Evolutionary conservation across 2,888 invertebrate genomes (phyloP), one percentile per base, ranked within the genome.

Genomic region (Orthonychiurus folsomi): DNA sequence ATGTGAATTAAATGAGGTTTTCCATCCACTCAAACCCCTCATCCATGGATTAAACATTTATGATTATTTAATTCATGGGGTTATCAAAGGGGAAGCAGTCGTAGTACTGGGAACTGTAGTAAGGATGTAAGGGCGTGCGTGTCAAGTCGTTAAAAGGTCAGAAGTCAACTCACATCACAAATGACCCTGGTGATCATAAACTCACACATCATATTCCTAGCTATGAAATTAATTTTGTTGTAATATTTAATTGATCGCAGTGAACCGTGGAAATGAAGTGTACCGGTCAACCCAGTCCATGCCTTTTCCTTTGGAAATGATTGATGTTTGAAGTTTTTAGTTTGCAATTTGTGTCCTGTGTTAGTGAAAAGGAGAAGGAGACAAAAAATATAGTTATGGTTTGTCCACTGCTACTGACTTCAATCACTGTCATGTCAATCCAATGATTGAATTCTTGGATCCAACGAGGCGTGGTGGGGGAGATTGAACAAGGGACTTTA

Each of bases 1-100:
- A 37, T 37, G 37, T 37, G 37, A 37, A 37, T 37, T 37, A 37
- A 37, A 37, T 37, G 37, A 37, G 37, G n/a, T n/a, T n/a, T n/a
- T n/a, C n/a, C n/a, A n/a, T n/a, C n/a, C n/a, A n/a, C n/a, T n/a
- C n/a, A n/a, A n/a, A n/a, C n/a, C n/a, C n/a, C n/a, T n/a, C n/a
- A n/a, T n/a, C n/a, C n/a, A n/a, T n/a, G n/a, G n/a, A n/a, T n/a
- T n/a, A n/a, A n/a, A n/a, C n/a, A n/a, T n/a, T n/a, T n/a, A n/a
- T n/a, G n/a, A n/a, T n/a, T n/a, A n/a, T n/a, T n/a, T n/a, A n/a
- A n/a, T n/a, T n/a, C n/a, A n/a, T n/a, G n/a, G n/a, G n/a, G n/a
- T n/a, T n/a, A n/a, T n/a, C n/a, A n/a, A n/a, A n/a, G n/a, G n/a
- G n/a, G n/a, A n/a, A n/a, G n/a, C n/a, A n/a, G n/a, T n/a, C n/a